Base-by-base conservation (phyloP, 1,140 invertebrate genomes). In the Marisa cornuarietis region DNA sequence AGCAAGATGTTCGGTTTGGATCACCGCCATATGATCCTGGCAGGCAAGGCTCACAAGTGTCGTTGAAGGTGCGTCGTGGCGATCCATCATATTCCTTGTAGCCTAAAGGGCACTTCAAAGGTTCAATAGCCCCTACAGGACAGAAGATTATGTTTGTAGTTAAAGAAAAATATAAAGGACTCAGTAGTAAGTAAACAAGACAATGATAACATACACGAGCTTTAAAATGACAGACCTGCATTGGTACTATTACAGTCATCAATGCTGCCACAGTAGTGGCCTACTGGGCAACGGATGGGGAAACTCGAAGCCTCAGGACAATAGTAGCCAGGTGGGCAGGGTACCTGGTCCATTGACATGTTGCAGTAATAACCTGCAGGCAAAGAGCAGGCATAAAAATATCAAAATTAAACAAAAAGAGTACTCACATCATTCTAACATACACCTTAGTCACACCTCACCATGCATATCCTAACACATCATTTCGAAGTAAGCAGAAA, bases 301-400 rank as follows among this genome's bases (percentile, higher is more conserved):
- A 81, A 85, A n/a, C 87, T 83, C 54, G 88, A 88, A 22, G 79
- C 83, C 65, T 86, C 83, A 51, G 89, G 89, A 72, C 89, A 90
- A 75, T 89, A 90, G 81, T 84, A 89, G 1, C 88, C 89, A 26
- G 85, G 85, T 65, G 88, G 87, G 79, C 89, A 90, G 0, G 87
- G 87, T 22, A 84, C 82, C 74, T 89, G 84, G 8, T 83, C 83
- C 85, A 85, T 86, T 4, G 88, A 88, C 76, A 83, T 86, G 80
- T 88, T 88, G 77, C 89, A 90, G 80, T 90, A 90, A 78, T 89
- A 90, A 22, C 89, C 89, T 88, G 81, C 58, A 83, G 82, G 52
- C 79, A 78, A 14, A 73, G 9, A 74, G 20, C 4, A 51, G 14
- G 8, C 11, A 74, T n/a, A 74, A 42, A 68, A 42, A 18, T 68